phyloP scores from a whole-genome alignment of 2,888 invertebrate species.

The Pyralis farinalis region DNA sequence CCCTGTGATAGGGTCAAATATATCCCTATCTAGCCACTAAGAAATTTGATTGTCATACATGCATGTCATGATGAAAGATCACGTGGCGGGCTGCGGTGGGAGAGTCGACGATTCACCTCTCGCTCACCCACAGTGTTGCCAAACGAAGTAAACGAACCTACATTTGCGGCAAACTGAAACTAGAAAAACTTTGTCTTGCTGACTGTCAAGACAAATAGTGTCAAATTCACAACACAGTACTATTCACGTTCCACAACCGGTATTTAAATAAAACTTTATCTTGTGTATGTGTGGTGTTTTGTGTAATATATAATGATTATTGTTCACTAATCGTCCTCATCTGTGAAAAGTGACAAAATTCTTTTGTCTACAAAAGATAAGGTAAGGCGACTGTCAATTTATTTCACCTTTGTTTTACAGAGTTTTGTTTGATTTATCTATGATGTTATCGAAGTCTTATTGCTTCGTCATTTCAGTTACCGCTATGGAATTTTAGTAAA shows the following conservation, averaged over 20 bases:
- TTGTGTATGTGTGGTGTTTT: slow-evolving; percentile 62
- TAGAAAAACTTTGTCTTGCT: slow-evolving; percentile 24
- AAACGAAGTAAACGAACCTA: too few species aligned
- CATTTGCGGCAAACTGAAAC: too few species aligned
- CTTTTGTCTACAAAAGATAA: slow-evolving; percentile 30
- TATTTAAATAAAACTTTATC: slow-evolving; percentile 29
- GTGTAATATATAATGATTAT: slow-evolving; percentile 66
- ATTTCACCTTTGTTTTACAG: slow-evolving; percentile 33
- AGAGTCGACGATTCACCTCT: background rate
- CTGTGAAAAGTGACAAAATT: slow-evolving; percentile 39
- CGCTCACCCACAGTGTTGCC: slow-evolving; percentile 1
- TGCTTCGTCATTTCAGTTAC: slow-evolving; percentile 23
- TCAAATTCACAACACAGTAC: slow-evolving; percentile 32
- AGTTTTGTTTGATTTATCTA: slow-evolving; percentile 46
- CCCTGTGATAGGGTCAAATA: too few species aligned
- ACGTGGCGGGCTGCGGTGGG: slow-evolving; percentile 38
- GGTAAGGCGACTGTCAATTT: slow-evolving; percentile 36
- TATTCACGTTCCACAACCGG: slow-evolving; percentile 39
- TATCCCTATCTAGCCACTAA: too few species aligned
- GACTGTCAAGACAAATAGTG: slow-evolving; percentile 32
- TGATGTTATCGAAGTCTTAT: slow-evolving; percentile 43
- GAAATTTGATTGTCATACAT: too few species aligned
- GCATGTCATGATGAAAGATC: too few species aligned
- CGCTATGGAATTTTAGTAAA: slow-evolving; percentile 11
- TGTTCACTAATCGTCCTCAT: slow-evolving; percentile 40